A percentile compares a stretch with the other conserved stretches of the same genome.
phyloP scores from a whole-genome alignment of 2,113 vertebrate species.

The Lampris megalopsis region DNA sequence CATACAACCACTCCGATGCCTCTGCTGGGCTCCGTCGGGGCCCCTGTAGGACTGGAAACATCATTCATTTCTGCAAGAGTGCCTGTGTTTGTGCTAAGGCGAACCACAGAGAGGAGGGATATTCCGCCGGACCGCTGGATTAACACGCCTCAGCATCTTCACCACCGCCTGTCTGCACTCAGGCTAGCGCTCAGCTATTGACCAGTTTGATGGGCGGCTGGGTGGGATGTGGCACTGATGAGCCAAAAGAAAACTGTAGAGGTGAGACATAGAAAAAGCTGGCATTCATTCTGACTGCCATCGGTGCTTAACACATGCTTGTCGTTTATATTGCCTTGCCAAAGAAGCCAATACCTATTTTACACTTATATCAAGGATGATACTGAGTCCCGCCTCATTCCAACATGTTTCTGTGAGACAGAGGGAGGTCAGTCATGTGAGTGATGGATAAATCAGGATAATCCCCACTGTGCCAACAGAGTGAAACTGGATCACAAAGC shows the following conservation, averaged over 20 bases:
- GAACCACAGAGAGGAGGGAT: conserved; percentile 60
- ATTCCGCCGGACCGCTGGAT: conserved; percentile 56
- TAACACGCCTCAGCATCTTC: conserved; percentile 30
- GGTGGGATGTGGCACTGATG: conserved; percentile 14
- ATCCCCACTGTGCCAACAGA: no score
- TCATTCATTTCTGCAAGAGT: conserved; percentile 56
- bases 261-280: background rate
- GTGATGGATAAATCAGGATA: no score
- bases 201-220: background rate
- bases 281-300: conserved; percentile 28
- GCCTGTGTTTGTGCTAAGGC: conserved; percentile 58
- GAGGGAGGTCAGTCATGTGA: conserved; percentile 46
- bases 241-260: conserved; percentile 7
- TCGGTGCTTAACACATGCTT: conserved; percentile 40
- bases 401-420: conserved; percentile 34
- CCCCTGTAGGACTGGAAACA: conserved; percentile 52
- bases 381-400: conserved; percentile 46
- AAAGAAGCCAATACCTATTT: background rate
- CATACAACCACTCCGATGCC: conserved; percentile 55
- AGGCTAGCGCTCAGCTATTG: conserved; percentile 42
- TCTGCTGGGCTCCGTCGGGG: conserved; percentile 60
- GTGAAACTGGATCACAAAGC: no score
- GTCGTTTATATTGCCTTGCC: conserved; percentile 23
- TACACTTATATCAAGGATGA: conserved; percentile 38
- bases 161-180: conserved; percentile 41